A percentile compares a stretch with the other conserved stretches of the same genome.
phyloP scores from a whole-genome alignment of 2,797 vertebrate genomes.

The Menidia menidia region DNA sequence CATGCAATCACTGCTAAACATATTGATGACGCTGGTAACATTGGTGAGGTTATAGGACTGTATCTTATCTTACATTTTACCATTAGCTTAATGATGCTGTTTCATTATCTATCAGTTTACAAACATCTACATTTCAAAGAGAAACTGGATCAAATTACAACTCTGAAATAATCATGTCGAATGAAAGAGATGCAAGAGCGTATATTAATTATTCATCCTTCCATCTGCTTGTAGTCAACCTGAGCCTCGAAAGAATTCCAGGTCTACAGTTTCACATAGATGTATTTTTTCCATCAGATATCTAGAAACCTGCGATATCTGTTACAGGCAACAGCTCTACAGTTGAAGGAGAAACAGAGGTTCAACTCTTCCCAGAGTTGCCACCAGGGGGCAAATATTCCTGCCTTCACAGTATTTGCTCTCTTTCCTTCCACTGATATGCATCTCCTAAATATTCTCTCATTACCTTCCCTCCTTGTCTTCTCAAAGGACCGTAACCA shows the following conservation, averaged over 20 bases:
- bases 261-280: conserved; percentile 20
- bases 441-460: conserved; percentile 15
- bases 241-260: conserved; percentile 12
- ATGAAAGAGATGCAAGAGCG: neutral
- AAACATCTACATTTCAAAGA: neutral
- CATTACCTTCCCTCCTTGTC: conserved; percentile 26
- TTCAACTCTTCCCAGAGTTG: conserved; percentile 57
- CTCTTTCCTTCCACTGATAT: conserved; percentile 37
- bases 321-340: neutral
- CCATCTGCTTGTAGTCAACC: conserved; percentile 37
- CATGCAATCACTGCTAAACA: neutral
- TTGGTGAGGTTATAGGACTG: too few species aligned
- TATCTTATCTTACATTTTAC: neutral
- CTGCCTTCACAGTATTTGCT: conserved; percentile 91
- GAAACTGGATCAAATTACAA: neutral
- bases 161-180: neutral
- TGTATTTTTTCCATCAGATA: conserved; percentile 12
- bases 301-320: conserved; percentile 28
- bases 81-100: neutral
- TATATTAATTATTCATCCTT: conserved; percentile 60
- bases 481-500: conserved; percentile 31
- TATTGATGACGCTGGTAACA: neutral
- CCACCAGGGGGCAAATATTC: conserved; percentile 86
- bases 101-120: neutral
- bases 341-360: neutral